Base-by-base conservation (phyloP, 2,888 invertebrate genomes). In the Polyommatus iphigenia region DNA sequence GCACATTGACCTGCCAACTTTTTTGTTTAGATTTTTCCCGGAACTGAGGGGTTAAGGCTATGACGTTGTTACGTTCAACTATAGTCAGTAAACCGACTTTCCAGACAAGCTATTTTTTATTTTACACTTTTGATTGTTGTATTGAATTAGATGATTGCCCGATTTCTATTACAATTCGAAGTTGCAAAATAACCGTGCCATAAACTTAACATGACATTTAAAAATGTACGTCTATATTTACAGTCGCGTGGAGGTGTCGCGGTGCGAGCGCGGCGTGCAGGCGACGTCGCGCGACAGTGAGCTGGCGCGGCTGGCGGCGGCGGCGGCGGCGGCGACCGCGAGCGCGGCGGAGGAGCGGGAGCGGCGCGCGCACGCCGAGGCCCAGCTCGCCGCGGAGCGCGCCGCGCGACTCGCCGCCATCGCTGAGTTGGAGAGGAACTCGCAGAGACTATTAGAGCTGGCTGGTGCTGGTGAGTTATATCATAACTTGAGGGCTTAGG, bases 381-480 rank as follows among this genome's bases (percentile, higher is more conserved):
- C 94, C 75, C 95, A 95, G 82, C 89, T 97, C 82, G 95, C 95
- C 62, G 96, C 96, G 18, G 97, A 97, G 84, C 94, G 95, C 3
- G 95, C 96, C 13, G 97, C 97, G 79, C 95, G 97, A 78, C 94
- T 96, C n/a, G 96, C 96, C 4, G 96, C 97, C 79, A 95, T 96
- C 84, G 95, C 96, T 20, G 97, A 97, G 87, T 90, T 97, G 73
- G 96, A 97, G 83, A 94, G 95, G 81, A 97, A 97, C 87, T 96
- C 97, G 29, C 96, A 96, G 84, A 92, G 97, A 77, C 95, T 97
- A 67, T 91, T 97, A 82, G 96, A 95, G 71, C 93, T 95, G 83
- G 93, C 89, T 86, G 89, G 95, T 82, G 87, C 90, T 85, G 88
- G 95, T 95, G 79, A 92, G 13, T 46, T 46, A 13, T 15, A 50